A percentile compares a stretch with the other conserved stretches of the same genome.
These are phyloP conservation scores for Hippasteria phrygiana DNA, from an alignment of 53 echinoderm and acorn worm genomes.

Conservation along the genomic window DNA sequence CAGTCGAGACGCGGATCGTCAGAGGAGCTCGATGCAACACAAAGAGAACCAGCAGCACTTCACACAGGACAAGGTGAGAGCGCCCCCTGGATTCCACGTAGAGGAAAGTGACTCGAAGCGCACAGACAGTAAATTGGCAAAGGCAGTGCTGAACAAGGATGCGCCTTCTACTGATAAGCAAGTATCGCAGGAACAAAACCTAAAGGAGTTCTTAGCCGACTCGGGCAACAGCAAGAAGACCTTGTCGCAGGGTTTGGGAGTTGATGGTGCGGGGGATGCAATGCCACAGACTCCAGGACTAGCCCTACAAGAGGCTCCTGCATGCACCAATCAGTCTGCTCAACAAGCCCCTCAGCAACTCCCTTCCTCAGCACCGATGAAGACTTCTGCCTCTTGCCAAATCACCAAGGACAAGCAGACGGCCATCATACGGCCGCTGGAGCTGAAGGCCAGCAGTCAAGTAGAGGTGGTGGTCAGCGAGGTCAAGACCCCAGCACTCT, in stretches of 20 bases:
- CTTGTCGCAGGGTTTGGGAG: background rate
- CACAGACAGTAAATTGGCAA: background rate
- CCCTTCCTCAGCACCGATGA: background rate
- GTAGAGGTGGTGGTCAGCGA: slow-evolving; percentile 85
- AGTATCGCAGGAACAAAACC: background rate
- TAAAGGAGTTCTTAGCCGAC: background rate
- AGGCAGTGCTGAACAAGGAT: background rate
- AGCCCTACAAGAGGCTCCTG: background rate
- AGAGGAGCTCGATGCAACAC: background rate
- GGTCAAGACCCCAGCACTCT: slow-evolving; percentile 75
- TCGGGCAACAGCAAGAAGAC: background rate
- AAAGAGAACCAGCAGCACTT: background rate
- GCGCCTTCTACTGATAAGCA: background rate
- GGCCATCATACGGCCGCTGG: slow-evolving; percentile 55
- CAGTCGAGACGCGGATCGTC: background rate
- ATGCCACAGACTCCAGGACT: background rate
- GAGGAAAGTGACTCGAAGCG: background rate
- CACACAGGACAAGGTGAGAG: background rate
- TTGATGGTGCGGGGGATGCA: background rate
- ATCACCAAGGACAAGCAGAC: slow-evolving; percentile 30
- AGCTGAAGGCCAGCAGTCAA: slow-evolving; percentile 45
- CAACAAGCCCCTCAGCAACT: slow-evolving; percentile 15
- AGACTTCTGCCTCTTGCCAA: background rate
- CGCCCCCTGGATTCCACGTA: background rate
- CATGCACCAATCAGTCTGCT: background rate